Evolutionary conservation across 1,140 invertebrate species (phyloP).

Genomic region (Lerema accius): DNA sequence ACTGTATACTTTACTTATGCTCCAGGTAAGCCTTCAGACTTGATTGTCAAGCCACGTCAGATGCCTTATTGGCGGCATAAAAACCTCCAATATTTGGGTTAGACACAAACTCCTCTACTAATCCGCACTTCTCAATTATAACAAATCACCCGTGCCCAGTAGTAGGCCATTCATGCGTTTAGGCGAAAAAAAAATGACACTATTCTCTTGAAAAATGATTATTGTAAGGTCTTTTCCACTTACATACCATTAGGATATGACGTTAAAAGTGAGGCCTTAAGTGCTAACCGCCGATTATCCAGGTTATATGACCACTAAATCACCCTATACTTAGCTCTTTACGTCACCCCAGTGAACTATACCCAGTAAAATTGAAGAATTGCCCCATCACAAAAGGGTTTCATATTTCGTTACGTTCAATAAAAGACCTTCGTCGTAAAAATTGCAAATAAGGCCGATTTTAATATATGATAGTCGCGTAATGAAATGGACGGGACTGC

Average conservation of each 20-base stretch:
- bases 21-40: no score
- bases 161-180: no score
- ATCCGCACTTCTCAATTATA: no score
- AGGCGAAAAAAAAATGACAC: neutral
- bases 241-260: constrained; percentile 43
- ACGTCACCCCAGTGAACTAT: constrained; percentile 64
- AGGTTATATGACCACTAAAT: constrained; percentile 77
- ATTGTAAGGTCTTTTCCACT: neutral
- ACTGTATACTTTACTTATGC: no score
- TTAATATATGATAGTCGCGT: constrained; percentile 59
- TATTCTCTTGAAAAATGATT: neutral
- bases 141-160: no score
- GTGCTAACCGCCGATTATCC: constrained; percentile 74
- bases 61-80: no score
- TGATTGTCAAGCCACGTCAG: no score
- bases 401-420: constrained; percentile 66
- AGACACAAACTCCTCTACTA: no score
- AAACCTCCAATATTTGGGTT: no score
- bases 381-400: constrained; percentile 65
- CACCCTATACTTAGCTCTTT: constrained; percentile 68
- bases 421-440: constrained; percentile 67
- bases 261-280: constrained; percentile 55
- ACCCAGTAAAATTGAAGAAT: constrained; percentile 79
- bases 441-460: constrained; percentile 67
- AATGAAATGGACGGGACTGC: constrained; percentile 55